These are phyloP conservation scores for Neodon shergylaensis DNA, from an alignment of 2,113 vertebrate genomes.

Conservation along the genomic window DNA sequence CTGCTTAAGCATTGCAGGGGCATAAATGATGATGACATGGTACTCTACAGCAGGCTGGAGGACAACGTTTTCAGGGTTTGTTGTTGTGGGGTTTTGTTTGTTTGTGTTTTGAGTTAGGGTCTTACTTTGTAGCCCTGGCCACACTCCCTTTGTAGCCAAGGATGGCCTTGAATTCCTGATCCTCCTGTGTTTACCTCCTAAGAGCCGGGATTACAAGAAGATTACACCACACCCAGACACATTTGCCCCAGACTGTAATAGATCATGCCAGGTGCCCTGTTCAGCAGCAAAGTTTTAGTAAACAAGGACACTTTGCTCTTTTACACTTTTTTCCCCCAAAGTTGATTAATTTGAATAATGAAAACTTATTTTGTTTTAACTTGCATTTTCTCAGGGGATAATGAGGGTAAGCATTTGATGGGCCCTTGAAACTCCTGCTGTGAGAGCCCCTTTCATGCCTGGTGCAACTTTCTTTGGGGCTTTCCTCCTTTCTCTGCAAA, in stretches of 20 bases:
- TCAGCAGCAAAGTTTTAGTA: constrained; percentile 56
- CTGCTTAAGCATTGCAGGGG: too few relatives aligned
- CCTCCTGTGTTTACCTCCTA: neutral
- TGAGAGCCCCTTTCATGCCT: neutral
- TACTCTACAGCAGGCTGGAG: neutral
- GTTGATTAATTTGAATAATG: constrained; percentile 45
- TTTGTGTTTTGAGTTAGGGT: neutral
- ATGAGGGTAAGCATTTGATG: constrained; percentile 32
- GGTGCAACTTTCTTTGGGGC: constrained; percentile 29
- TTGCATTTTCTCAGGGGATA: constrained; percentile 54
- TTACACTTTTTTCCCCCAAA: neutral
- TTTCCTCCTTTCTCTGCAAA: constrained; percentile 36
- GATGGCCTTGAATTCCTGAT: neutral
- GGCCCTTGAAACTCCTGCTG: neutral
- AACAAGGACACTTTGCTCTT: constrained; percentile 27
- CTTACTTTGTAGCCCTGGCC: neutral
- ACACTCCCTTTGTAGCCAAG: neutral
- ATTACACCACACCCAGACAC: neutral
- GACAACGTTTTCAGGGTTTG: neutral
- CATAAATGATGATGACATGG: neutral
- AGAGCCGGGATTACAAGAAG: neutral
- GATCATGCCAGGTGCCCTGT: constrained; percentile 10
- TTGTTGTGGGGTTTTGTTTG: neutral
- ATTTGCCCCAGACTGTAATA: constrained; percentile 7
- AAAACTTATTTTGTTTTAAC: constrained; percentile 62